A percentile compares a stretch with the other conserved stretches of the same genome.
Conservation (phyloP, 2,888 invertebrate genomes). For the Aphidoletes aphidimyza region DNA sequence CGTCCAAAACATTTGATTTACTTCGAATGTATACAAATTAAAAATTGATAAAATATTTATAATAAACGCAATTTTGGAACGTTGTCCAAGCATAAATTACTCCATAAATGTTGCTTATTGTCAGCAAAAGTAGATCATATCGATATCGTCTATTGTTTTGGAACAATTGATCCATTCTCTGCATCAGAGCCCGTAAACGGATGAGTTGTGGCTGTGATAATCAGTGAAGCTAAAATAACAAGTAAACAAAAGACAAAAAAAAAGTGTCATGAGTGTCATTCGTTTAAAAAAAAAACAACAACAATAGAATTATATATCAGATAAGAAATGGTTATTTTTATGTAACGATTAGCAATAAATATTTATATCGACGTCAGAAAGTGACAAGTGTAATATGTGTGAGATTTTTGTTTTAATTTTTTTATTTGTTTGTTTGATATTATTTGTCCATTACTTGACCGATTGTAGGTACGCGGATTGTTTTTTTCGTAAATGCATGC, state of each 20-base stretch:
- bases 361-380: too few relatives aligned
- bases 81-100: background rate
- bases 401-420: too few relatives aligned
- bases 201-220: conserved; percentile 5
- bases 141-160: background rate
- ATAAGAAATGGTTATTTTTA: too few relatives aligned
- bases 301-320: background rate
- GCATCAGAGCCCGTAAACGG: conserved; percentile 19
- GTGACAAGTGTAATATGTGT: too few relatives aligned
- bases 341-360: too few relatives aligned
- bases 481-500: conserved; percentile 33
- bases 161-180: conserved; percentile 35
- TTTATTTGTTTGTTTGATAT: too few relatives aligned
- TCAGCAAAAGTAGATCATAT: background rate
- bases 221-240: conserved; percentile 14
- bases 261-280: background rate
- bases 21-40: background rate
- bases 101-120: background rate
- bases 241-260: background rate
- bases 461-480: conserved; percentile 42
- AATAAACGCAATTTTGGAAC: background rate
- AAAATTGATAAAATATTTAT: background rate
- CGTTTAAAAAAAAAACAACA: background rate
- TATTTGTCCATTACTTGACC: background rate
- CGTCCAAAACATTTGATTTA: background rate